Conservation (phyloP, 2,888 invertebrate species). For the Kryphioiulus occultus region DNA sequence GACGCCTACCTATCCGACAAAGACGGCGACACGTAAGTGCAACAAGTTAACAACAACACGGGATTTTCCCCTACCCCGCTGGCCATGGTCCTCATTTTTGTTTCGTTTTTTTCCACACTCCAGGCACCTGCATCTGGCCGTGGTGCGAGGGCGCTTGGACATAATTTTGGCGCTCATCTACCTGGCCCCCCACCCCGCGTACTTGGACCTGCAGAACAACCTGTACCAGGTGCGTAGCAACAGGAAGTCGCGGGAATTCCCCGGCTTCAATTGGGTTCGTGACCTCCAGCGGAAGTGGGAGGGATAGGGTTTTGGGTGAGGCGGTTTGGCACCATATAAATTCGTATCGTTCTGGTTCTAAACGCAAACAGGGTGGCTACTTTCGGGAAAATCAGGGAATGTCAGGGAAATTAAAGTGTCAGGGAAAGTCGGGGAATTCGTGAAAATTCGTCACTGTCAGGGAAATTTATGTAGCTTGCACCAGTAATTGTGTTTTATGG, state of each 20-base stretch:
- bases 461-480: no score
- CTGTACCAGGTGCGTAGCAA: slow-evolving; percentile 67
- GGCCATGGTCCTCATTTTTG: neutral
- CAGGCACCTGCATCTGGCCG: slow-evolving; percentile 86
- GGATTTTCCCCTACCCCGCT: neutral
- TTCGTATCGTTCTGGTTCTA: no score
- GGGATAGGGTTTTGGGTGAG: no score
- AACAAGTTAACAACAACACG: no score
- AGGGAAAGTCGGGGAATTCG: no score
- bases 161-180: slow-evolving; percentile 78
- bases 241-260: neutral
- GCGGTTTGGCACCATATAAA: no score
- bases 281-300: no score
- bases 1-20: slow-evolving; percentile 25
- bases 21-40: slow-evolving; percentile 49
- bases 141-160: slow-evolving; percentile 77
- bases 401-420: no score
- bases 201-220: slow-evolving; percentile 82
- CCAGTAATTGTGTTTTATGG: no score
- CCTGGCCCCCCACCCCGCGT: slow-evolving; percentile 77
- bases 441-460: no score
- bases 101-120: slow-evolving; percentile 52
- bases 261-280: no score
- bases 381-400: neutral
- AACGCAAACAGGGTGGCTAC: neutral